phyloP scores from a whole-genome alignment of 2,888 invertebrate species.

The Philaethria dido region DNA sequence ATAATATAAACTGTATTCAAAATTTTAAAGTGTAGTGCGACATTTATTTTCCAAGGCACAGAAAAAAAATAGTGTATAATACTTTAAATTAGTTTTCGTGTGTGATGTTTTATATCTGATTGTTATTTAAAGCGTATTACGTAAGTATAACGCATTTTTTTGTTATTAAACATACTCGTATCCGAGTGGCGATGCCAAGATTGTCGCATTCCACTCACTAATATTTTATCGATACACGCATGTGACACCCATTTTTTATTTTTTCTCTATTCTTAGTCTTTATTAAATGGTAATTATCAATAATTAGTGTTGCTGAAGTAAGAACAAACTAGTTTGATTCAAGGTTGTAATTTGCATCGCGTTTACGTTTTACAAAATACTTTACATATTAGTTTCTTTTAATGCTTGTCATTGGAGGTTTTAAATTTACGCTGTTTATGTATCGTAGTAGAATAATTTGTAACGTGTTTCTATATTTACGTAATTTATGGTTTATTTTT shows the following conservation, averaged over 20 bases:
- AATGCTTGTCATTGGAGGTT: constrained; percentile 26
- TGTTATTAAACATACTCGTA: constrained; percentile 61
- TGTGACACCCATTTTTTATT: constrained; percentile 38
- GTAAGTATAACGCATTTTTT: constrained; percentile 72
- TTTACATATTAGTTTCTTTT: constrained; percentile 3
- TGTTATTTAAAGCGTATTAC: constrained; percentile 75
- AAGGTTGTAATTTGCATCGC: constrained; percentile 39
- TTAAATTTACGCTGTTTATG: not conserved
- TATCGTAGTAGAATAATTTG: not conserved
- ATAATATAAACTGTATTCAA: constrained; percentile 45
- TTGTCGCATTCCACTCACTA: constrained; percentile 18
- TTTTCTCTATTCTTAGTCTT: constrained; percentile 27
- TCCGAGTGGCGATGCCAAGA: constrained; percentile 27
- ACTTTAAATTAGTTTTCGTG: constrained; percentile 64
- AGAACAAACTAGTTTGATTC: constrained; percentile 42
- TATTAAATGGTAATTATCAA: constrained; percentile 40
- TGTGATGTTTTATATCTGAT: constrained; percentile 72
- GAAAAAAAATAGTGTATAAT: constrained; percentile 49
- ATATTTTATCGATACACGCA: constrained; percentile 35
- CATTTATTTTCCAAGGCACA: constrained; percentile 50
- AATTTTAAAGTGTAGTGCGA: constrained; percentile 54
- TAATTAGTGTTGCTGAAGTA: constrained; percentile 40
- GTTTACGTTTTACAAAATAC: constrained; percentile 8
- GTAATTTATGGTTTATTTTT: not conserved
- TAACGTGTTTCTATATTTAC: not conserved